Evolutionary conservation across 2,888 invertebrate genomes (phyloP), one percentile per base, ranked within the genome.

Genomic region (Polyommatus iphigenia): DNA sequence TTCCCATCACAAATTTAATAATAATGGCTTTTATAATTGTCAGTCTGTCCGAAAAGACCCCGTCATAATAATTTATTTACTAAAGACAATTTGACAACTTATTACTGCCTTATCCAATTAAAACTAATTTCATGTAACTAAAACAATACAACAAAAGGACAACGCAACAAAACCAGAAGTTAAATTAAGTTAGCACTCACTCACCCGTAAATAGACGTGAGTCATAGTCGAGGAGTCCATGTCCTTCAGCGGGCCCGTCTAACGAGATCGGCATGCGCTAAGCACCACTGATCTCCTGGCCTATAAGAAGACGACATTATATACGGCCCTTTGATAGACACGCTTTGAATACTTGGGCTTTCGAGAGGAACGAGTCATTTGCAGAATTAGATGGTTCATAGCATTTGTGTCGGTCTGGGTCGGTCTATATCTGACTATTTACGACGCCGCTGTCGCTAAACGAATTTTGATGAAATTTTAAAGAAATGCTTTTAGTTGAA

Each of bases 261-360:
- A 75, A 75, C 29, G 75, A 54, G 75, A 75, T 75, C 24, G 75
- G 75, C 46, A 54, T 75, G 24, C 18, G 50, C 75, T 75, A 29
- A 29, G 75, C 75, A 8, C 20, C 46, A 24, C 46, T 75, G 54
- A 54, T 75, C 75, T 29, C 50, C 54, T 54, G 54, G 7, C 50
- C 50, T 54, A 75, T 50, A 75, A 75, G 75, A 75, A 75, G 29
- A 75, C 54, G 29, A 75, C 75, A 50, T 46, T 73, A 46, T 41
- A 24, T 73, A 73, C 73, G 41, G 50, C 20, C 36, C 41, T 67
- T 67, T 67, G 67, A 67, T 67, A 18, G 67, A 67, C 67, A 15
- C 67, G 67, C 67, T 32, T 32, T 32, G 29, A 67, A 67, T 67
- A 32, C 67, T 67, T 18, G 6, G 29, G 5, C 67, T 32, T 67